A percentile compares a stretch with the other conserved stretches of the same genome.
Conservation (phyloP, 1,140 invertebrate genomes). For the Subanguina moxae region DNA sequence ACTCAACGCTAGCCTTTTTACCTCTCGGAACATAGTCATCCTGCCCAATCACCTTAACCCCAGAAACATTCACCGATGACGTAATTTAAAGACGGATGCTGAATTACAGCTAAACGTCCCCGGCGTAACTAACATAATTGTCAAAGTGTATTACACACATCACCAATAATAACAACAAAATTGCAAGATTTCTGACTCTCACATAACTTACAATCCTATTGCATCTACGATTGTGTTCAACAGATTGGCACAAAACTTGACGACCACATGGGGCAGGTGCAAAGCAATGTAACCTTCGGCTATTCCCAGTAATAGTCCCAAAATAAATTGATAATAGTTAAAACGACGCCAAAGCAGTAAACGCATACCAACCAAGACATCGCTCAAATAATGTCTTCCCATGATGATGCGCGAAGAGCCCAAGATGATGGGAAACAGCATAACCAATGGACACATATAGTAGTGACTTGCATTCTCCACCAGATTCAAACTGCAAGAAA, state of each 20-base stretch:
- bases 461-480: constrained; percentile 17
- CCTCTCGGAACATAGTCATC: too few relatives aligned
- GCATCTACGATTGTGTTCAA: background rate
- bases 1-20: too few relatives aligned
- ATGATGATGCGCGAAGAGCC: constrained; percentile 75
- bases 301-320: background rate
- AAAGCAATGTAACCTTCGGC: background rate
- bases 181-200: background rate
- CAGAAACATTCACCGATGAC: too few relatives aligned
- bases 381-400: constrained; percentile 78
- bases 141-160: too few relatives aligned
- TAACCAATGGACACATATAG: constrained; percentile 57
- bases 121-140: too few relatives aligned
- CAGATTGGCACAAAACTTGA: background rate
- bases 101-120: too few relatives aligned
- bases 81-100: too few relatives aligned
- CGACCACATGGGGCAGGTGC: background rate
- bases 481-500: constrained; percentile 17
- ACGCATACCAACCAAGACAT: constrained; percentile 71
- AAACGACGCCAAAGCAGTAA: too few relatives aligned
- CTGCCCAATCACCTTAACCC: too few relatives aligned
- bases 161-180: too few relatives aligned
- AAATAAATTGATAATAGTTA: too few relatives aligned
- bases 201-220: background rate
- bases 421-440: constrained; percentile 68